These are phyloP conservation scores for Crotalus horridus DNA, from an alignment of 2,113 vertebrate genomes.

Conservation along the genomic window DNA sequence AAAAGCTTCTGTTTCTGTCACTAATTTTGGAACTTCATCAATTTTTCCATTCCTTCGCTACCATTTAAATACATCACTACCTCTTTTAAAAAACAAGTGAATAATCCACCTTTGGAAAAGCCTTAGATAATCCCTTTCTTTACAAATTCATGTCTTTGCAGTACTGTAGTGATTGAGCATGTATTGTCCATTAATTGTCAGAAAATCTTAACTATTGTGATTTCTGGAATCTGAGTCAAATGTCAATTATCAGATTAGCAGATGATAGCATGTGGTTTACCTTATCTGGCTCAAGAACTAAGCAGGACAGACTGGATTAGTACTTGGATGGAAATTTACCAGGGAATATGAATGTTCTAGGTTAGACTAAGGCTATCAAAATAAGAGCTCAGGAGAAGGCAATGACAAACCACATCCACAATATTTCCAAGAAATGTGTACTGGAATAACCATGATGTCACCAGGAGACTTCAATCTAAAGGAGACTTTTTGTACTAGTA, in stretches of 20 bases:
- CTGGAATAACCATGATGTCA: too few relatives aligned
- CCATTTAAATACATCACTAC: not conserved
- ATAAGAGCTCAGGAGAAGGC: too few relatives aligned
- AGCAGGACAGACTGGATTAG: too few relatives aligned
- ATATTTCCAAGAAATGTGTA: too few relatives aligned
- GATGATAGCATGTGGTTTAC: not conserved
- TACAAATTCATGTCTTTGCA: not conserved
- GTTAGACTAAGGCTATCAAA: too few relatives aligned
- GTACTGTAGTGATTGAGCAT: not conserved
- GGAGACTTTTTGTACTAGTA: too few relatives aligned
- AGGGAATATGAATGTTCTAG: too few relatives aligned
- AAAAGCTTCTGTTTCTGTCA: not conserved
- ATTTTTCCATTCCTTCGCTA: not conserved
- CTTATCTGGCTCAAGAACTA: too few relatives aligned
- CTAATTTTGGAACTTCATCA: not conserved
- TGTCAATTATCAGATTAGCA: not conserved
- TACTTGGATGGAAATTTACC: too few relatives aligned
- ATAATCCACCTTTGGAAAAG: not conserved
- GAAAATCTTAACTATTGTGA: not conserved
- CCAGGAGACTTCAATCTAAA: too few relatives aligned
- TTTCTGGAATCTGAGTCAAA: not conserved
- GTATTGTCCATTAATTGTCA: not conserved
- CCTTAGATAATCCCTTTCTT: not conserved
- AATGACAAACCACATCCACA: too few relatives aligned
- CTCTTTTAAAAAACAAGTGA: not conserved